These are phyloP conservation scores for Heliangelus exortis DNA, from an alignment of 2,797 vertebrate species.

Conservation along the genomic window DNA sequence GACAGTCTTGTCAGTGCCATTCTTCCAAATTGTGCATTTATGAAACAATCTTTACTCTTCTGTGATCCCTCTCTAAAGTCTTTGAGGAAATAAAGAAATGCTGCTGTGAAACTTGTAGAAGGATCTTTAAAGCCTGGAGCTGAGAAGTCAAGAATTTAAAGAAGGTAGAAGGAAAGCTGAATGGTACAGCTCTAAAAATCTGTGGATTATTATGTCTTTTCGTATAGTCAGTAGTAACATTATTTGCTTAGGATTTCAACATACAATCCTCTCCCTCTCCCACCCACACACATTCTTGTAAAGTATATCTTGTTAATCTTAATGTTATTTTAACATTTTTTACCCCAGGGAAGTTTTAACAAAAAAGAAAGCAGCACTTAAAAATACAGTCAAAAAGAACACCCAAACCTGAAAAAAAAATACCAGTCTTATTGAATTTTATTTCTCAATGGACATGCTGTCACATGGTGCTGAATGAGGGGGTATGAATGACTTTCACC, in stretches of 20 bases:
- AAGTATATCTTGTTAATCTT: constrained; percentile 52
- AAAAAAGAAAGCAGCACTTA: not conserved
- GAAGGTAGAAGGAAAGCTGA: not conserved
- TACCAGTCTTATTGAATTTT: not conserved
- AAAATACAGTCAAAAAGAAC: not conserved
- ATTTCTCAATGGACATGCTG: not conserved
- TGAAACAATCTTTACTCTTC: not conserved
- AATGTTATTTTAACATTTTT: constrained; percentile 46
- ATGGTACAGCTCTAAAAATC: not conserved
- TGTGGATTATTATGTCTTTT: not conserved
- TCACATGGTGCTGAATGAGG: not conserved
- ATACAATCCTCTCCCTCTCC: not conserved
- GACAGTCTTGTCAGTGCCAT: not conserved
- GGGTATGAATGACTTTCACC: not conserved
- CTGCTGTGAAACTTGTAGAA: not conserved
- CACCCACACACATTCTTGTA: constrained; percentile 37
- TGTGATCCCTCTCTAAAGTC: not conserved
- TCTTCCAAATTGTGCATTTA: not conserved
- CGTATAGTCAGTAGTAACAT: not conserved
- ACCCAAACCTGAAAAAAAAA: not conserved
- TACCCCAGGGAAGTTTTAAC: not conserved
- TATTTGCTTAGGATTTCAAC: constrained; percentile 44
- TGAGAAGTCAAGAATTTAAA: not conserved
- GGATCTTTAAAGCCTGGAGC: not conserved
- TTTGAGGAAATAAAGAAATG: constrained; percentile 5